Base-by-base conservation (phyloP, 2,888 invertebrate species). In the Spodoptera exigua region DNA sequence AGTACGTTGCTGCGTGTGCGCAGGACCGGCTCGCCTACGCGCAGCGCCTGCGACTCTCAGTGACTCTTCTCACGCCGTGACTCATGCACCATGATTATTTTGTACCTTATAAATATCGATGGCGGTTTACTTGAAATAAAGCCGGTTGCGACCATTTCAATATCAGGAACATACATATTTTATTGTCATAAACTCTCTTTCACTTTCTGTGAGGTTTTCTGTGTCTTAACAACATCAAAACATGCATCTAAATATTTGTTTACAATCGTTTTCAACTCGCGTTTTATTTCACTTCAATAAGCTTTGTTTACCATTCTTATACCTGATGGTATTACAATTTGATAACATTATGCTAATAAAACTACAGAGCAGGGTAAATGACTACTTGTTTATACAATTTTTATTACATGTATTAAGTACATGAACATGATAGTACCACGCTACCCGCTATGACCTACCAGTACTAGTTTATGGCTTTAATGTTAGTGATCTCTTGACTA, bases 21-120 rank as follows among this genome's bases (percentile, higher is more conserved):
- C 75, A 78, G 77, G 79, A 89, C 92, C 66, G 81, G 91, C 67
- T 87, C 89, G 83, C 92, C 92, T 88, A 92, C 92, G 85, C 88
- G 59, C 56, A 61, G 70, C 70, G 76, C 67, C 61, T 56, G 71
- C 73, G 71, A 62, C 64, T 67, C 64, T 70, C 61, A 62, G 65
- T 74, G 75, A 75, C 81, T 86, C 85, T 87, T 89, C 88, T 86
- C 88, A 86, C 85, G 83, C 76, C 75, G 80, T 91, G 90, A 91
- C 87, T 91, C 91, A 90, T 79, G 63, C 79, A 62, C 79, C 64
- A 74, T 84, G 79, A 86, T 89, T 86, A 87, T 85, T 82, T 82
- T 85, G 79, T 83, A 78, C 75, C 49, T 49, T 73, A 59, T 61
- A 76, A 73, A 74, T 76, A 74, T 75, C 65, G 69, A 70, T 55